These are phyloP conservation scores for Halictus rubicundus DNA, from an alignment of 1,140 invertebrate species.

Conservation along the genomic window DNA sequence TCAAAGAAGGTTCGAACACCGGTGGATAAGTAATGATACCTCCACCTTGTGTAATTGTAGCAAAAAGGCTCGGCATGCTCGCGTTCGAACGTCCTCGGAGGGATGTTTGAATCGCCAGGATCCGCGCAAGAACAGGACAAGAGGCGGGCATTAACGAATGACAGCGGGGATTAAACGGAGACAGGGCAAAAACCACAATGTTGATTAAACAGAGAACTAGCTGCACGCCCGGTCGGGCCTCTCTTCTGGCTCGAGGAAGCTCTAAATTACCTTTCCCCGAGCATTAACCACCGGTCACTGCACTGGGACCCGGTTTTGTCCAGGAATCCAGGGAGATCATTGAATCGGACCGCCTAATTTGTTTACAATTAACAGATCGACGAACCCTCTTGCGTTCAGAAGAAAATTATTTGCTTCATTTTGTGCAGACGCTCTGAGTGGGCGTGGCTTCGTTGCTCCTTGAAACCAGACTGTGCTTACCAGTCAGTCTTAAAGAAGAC, in stretches of 20 bases:
- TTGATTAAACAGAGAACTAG: no score
- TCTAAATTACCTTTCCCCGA: neutral
- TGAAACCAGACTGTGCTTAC: no score
- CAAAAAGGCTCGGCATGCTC: neutral
- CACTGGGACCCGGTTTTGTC: neutral
- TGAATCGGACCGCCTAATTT: conserved; percentile 55
- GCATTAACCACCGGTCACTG: neutral
- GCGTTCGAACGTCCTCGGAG: no score
- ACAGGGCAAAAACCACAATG: no score
- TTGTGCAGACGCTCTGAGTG: no score
- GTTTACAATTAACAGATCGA: conserved; percentile 75
- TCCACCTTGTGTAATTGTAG: neutral
- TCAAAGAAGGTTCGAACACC: neutral
- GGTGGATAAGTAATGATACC: neutral
- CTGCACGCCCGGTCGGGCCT: neutral
- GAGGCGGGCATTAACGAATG: no score
- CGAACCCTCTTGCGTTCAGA: neutral
- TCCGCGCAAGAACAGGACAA: no score
- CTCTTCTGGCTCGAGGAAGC: neutral
- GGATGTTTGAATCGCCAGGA: no score
- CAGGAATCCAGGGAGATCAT: neutral
- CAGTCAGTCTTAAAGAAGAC: no score
- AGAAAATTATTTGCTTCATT: no score
- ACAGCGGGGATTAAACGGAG: no score
- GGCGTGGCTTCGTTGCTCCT: no score